Percentiles rank a stretch among this genome's conserved stretches.
Evolutionary conservation across 1,140 invertebrate species (phyloP).

Genomic region (Drosophila bocki): DNA sequence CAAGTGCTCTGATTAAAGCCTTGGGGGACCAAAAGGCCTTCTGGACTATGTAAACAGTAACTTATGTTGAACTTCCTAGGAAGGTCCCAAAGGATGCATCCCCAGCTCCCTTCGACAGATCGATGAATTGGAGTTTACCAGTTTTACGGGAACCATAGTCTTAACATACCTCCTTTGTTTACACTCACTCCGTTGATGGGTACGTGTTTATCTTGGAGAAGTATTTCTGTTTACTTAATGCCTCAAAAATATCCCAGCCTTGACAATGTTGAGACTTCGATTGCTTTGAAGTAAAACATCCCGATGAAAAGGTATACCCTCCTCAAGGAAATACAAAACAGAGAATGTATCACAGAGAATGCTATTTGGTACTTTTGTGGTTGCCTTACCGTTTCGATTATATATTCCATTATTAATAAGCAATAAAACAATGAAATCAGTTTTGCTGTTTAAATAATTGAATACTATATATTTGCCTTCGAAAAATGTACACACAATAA

Average conservation of each 20-base stretch:
- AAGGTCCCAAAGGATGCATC: conserved; percentile 53
- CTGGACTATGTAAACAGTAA: conserved; percentile 52
- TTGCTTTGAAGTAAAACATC: conserved; percentile 22
- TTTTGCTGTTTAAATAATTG: conserved; percentile 73
- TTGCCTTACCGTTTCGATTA: conserved; percentile 1
- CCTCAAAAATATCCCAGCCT: conserved; percentile 43
- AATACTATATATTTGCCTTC: conserved; percentile 78
- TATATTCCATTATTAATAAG: conserved; percentile 15
- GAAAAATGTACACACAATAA: conserved; percentile 76
- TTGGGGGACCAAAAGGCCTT: conserved; percentile 41
- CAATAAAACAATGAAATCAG: conserved; percentile 48
- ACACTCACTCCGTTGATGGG: conserved; percentile 21
- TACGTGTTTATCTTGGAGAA: conserved; percentile 55
- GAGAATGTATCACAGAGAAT: background rate
- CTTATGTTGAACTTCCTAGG: conserved; percentile 55
- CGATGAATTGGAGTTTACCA: conserved; percentile 32
- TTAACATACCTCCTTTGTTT: conserved; percentile 32
- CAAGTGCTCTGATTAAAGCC: conserved; percentile 67
- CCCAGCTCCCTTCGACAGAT: conserved; percentile 1
- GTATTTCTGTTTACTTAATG: conserved; percentile 57
- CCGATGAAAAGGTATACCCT: background rate
- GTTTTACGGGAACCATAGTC: conserved; percentile 6
- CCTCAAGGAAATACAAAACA: background rate
- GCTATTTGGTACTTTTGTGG: too few relatives aligned
- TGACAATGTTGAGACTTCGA: conserved; percentile 34